Conservation (phyloP, 2,113 vertebrate genomes). For the Sarotherodon lohbergeri region DNA sequence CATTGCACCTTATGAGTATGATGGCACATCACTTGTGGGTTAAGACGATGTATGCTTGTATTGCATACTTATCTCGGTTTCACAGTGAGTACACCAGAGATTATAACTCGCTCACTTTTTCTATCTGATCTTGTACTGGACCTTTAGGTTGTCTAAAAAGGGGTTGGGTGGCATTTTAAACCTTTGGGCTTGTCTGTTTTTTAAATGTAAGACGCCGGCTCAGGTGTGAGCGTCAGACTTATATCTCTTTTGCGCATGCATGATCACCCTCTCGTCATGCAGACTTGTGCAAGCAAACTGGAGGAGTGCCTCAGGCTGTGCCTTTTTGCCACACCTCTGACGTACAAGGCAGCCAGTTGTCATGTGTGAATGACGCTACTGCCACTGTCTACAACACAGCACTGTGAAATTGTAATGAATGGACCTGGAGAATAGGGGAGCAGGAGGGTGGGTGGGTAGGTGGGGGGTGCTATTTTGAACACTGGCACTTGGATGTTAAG, state of each 20-base stretch:
- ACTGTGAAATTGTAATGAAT: constrained; percentile 52
- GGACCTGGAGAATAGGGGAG: background rate
- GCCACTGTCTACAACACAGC: constrained; percentile 37
- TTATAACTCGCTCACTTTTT: background rate
- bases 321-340: constrained; percentile 26
- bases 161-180: background rate
- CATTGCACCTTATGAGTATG: background rate
- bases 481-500: constrained; percentile 41
- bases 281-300: background rate
- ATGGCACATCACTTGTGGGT: background rate
- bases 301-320: background rate
- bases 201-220: background rate
- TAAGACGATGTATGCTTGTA: background rate
- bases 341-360: constrained; percentile 42
- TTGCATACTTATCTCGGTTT: background rate
- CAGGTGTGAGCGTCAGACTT: background rate
- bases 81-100: background rate
- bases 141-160: background rate
- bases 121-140: background rate
- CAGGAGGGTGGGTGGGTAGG: background rate
- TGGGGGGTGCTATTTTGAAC: constrained; percentile 43
- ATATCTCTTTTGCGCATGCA: background rate
- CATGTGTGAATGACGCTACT: constrained; percentile 59
- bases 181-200: background rate
- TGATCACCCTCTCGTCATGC: background rate